Conservation (phyloP, 2,888 invertebrate species). For the Callosobruchus maculatus region DNA sequence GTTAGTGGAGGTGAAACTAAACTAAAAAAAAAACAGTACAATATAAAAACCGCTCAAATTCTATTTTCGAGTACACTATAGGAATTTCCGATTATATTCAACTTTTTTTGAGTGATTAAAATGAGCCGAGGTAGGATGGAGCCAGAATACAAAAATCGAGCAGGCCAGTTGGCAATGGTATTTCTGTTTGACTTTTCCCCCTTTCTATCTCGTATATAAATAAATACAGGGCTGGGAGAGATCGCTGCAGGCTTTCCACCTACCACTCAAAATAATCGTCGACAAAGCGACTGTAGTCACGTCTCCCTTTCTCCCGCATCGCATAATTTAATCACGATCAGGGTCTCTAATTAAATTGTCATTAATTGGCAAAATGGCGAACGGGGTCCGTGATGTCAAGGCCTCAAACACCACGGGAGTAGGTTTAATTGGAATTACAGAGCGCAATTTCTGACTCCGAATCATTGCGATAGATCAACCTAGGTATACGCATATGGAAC, state of each 20-base stretch:
- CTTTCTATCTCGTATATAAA: not conserved
- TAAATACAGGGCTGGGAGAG: not conserved
- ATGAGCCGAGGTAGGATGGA: no score
- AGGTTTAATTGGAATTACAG: not conserved
- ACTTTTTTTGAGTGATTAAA: no score
- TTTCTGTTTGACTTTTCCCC: not conserved
- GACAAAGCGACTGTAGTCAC: not conserved
- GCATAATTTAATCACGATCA: constrained; percentile 23
- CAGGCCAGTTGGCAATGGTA: not conserved
- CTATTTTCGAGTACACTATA: no score
- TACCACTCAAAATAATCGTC: not conserved
- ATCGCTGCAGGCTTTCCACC: not conserved
- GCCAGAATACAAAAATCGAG: not conserved
- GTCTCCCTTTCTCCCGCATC: not conserved
- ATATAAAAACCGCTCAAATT: no score
- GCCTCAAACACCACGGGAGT: not conserved
- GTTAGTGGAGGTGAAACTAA: no score
- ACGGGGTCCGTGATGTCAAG: not conserved
- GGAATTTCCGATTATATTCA: no score
- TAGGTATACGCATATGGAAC: no score
- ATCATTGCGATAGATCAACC: no score
- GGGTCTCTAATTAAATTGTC: constrained; percentile 26
- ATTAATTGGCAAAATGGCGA: constrained; percentile 26
- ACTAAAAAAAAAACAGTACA: no score
- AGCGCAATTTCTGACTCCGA: not conserved